Evolutionary conservation across 2,888 invertebrate species (phyloP), one percentile per base, ranked within the genome.

Genomic region (Tholera decimalis): DNA sequence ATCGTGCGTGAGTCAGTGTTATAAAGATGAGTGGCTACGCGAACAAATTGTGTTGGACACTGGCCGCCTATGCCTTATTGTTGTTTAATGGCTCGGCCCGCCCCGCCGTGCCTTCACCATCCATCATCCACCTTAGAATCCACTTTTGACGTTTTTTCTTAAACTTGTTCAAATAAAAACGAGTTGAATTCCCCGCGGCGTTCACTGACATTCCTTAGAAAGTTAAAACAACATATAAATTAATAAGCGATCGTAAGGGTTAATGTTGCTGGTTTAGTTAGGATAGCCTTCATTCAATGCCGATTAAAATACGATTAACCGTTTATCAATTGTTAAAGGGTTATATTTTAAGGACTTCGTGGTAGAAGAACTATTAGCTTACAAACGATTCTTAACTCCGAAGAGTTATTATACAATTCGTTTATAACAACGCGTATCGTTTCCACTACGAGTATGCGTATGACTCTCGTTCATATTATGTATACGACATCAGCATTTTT

Each of bases 71-170:
- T 87, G 85, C 85, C 88, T 95, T 95, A 95, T 95, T 94, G 95
- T 95, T 93, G 94, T 95, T 92, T 95, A 95, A 95, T 94, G 87
- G 90, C 43, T 85, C 84, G 90, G 74, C 88, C 93, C 93, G 92
- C 93, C 93, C 89, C 85, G 82, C 85, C 81, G 88, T 77, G 89
- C 89, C 87, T 81, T 83, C 85, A 83, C 85, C 92, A 94, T 94
- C 92, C 90, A 94, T 95, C 95, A 94, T 90, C 76, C 58, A 63
- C 58, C 80, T 73, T 78, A 80, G 73, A 82, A 82, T 81, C 84
- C 83, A 85, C 85, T 84, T 81, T 79, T 68, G 77, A 80, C 54
- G 72, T 71, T 86, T 82, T 84, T 83, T 85, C 82, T 67, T 73
- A 75, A 83, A 85, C 85, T 84, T 88, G 87, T 87, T 86, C 88